Base-by-base conservation (phyloP, 2,888 invertebrate genomes). In the Miltochrista miniata region DNA sequence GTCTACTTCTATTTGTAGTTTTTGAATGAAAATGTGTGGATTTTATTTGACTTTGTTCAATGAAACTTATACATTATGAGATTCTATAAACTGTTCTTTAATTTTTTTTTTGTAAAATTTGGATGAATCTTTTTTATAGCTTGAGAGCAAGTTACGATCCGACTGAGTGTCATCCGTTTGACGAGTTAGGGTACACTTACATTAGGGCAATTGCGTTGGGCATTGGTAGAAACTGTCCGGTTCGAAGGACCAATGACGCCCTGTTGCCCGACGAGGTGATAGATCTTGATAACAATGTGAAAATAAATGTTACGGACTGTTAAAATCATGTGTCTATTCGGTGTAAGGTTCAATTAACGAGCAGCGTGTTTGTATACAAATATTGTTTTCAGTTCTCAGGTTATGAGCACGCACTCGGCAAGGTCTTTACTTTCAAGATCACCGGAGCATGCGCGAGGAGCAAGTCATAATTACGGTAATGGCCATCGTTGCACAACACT, bases 381-480 rank as follows among this genome's bases (percentile, higher is more conserved):
- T 84, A 85, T 76, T 78, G 77, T 84, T 76, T 72, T 68, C 54
- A 77, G 78, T 82, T 85, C 85, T 79, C 85, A 82, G 76, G 74
- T 77, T 78, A 71, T 75, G 74, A 75, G 70, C 75, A 79, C 79
- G 76, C 73, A 66, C 64, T 64, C 60, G 44, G 56, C 86, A 87
- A 90, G 89, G 90, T 85, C 88, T 83, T 91, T 87, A 86, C 91
- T 91, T 91, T 91, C 91, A 91, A 91, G 91, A 90, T 87, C 91
- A 91, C 68, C 89, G 78, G 90, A 90, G 85, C 86, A 85, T 79
- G 73, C 70, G 68, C 85, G 80, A 74, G 74, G 79, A 81, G 79
- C 80, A 75, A 77, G 75, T 78, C 75, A 84, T 90, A 90, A 90
- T 90, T 89, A 84, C 85, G 72, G 85, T 88, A 88, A 88, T 88